A percentile compares a stretch with the other conserved stretches of the same genome.
These are phyloP conservation scores for Heliconius hortense DNA, from an alignment of 2,888 invertebrate genomes.

Conservation along the genomic window DNA sequence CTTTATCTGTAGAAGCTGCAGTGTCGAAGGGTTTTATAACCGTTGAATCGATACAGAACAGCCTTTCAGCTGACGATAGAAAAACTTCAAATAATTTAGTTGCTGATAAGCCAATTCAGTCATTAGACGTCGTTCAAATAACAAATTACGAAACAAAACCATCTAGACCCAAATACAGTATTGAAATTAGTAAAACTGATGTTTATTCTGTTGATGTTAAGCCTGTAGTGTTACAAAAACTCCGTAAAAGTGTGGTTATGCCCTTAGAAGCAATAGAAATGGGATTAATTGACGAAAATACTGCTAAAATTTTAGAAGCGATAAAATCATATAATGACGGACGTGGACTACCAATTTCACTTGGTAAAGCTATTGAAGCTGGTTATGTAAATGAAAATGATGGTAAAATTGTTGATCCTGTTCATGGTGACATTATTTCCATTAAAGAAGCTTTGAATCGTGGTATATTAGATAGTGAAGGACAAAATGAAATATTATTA, in stretches of 20 bases:
- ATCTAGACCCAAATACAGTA: constrained; percentile 85
- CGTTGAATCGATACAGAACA: constrained; percentile 77
- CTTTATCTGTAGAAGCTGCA: constrained; percentile 83
- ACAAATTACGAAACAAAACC: constrained; percentile 78
- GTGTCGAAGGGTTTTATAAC: constrained; percentile 81
- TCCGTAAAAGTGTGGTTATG: constrained; percentile 88
- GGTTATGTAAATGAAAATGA: constrained; percentile 87
- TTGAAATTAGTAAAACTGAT: constrained; percentile 71
- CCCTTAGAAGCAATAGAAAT: constrained; percentile 89
- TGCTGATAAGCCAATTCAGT: constrained; percentile 49
- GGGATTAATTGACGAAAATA: constrained; percentile 89
- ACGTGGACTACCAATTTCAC: constrained; percentile 83
- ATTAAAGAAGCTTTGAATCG: constrained; percentile 92
- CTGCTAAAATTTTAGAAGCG: constrained; percentile 86
- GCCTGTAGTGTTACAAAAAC: constrained; percentile 88
- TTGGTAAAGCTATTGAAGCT: constrained; percentile 88
- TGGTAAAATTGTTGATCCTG: constrained; percentile 92
- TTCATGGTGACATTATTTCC: constrained; percentile 89
- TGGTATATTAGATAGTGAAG: constrained; percentile 90
- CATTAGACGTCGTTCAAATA: constrained; percentile 81
- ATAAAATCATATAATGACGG: constrained; percentile 81
- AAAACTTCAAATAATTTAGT: constrained; percentile 50
- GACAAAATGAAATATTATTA: constrained; percentile 88
- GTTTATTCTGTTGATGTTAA: constrained; percentile 85
- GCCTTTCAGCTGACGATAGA: constrained; percentile 65